Conservation (phyloP, 1,140 invertebrate species). For the Drosophila nasuta region DNA sequence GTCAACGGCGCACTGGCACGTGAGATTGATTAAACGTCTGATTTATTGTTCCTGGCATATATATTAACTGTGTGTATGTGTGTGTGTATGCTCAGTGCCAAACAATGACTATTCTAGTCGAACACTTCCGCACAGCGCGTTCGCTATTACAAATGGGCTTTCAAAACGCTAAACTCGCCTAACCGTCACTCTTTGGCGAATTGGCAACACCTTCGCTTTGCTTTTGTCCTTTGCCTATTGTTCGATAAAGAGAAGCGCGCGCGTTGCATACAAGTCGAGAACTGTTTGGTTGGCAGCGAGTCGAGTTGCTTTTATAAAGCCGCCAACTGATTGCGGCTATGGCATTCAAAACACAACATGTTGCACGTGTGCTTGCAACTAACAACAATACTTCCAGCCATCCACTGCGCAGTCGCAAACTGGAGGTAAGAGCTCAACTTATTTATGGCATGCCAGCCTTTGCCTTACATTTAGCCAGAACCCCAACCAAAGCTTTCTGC, state of each 20-base stretch:
- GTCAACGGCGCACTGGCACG: slow-evolving; percentile 60
- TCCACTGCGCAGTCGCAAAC: slow-evolving; percentile 43
- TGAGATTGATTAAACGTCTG: slow-evolving; percentile 75
- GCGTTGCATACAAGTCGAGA: slow-evolving; percentile 53
- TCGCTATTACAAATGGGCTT: slow-evolving; percentile 16
- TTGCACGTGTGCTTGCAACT: slow-evolving; percentile 63
- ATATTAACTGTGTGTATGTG: background rate
- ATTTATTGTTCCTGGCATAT: slow-evolving; percentile 56
- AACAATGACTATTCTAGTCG: slow-evolving; percentile 7
- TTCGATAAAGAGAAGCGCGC: slow-evolving; percentile 39
- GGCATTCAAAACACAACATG: slow-evolving; percentile 80
- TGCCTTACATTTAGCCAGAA: slow-evolving; percentile 21
- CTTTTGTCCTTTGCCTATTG: background rate
- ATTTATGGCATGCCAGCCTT: slow-evolving; percentile 7
- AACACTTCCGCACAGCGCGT: slow-evolving; percentile 6
- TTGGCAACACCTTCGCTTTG: slow-evolving; percentile 10
- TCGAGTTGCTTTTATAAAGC: slow-evolving; percentile 62
- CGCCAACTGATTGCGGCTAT: slow-evolving; percentile 50
- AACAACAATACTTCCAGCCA: slow-evolving; percentile 58
- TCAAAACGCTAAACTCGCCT: slow-evolving; percentile 11
- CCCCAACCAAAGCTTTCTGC: slow-evolving; percentile 58
- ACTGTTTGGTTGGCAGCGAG: slow-evolving; percentile 43
- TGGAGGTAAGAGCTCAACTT: slow-evolving; percentile 1
- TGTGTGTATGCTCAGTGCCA: background rate
- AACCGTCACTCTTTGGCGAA: slow-evolving; percentile 7